Base-by-base conservation (phyloP, 2,888 invertebrate genomes). In the Agrotis segetum region DNA sequence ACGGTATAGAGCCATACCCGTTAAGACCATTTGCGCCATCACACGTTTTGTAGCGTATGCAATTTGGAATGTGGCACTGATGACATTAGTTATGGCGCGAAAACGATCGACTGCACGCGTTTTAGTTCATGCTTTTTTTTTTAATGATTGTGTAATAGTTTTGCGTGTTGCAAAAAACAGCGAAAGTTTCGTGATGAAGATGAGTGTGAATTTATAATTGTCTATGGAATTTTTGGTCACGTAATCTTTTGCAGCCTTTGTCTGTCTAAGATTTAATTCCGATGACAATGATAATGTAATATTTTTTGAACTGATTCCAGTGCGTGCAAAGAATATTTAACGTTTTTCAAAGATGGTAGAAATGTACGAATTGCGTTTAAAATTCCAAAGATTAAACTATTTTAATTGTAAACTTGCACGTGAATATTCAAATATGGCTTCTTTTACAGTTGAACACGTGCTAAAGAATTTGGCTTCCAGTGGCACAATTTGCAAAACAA, bases 401-500 rank as follows among this genome's bases (percentile, higher is more conserved):
- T 56, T 69, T 1, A 9, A 11, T 16, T 68, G 0, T n/a, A 46
- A 14, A 16, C 40, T 21, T 44, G 24, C 17, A 1, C 4, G 4
- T 21, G 16, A 9, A 29, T 34, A 3, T 2, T 2, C 53, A 14
- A 24, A 58, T 5, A 59, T 24, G 0, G 13, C 13, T 40, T 34
- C 0, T 6, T 17, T 29, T 47, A 4, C 21, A 50, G 4, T 29
- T 49, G 29, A 24, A 58, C 73, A 79, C 72, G 73, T 74, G 79
- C 53, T 56, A 49, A 16, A 53, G 53, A 65, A 74, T 73, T 75
- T 34, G 47, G 50, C 47, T 56, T 65, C 53, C 71, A 56, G 49
- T 40, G 44, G 74, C 62, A 63, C 74, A 78, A 86, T 83, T 85
- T 77, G 67, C 79, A 77, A 81, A 81, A 83, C 71, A 83, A 84